Conservation (phyloP, 2,888 invertebrate genomes). For the Dolichopus griseipennis region DNA sequence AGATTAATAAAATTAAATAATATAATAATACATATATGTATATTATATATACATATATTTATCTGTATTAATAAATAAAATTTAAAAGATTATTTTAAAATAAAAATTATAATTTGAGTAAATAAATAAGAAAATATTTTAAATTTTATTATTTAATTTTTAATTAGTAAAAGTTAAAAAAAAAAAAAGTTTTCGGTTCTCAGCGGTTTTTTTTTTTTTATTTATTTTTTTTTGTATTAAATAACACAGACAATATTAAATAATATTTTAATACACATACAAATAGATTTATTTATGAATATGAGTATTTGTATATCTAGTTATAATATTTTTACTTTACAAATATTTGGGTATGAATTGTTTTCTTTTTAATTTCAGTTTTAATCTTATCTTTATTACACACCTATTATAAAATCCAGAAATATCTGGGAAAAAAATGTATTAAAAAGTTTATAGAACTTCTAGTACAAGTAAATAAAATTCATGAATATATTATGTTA, state of each 20-base stretch:
- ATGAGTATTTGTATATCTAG: neutral
- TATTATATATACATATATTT: no score
- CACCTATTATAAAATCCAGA: neutral
- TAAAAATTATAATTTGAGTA: no score
- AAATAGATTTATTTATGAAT: neutral
- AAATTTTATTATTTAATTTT: neutral
- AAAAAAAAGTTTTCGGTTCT: neutral
- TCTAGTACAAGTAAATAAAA: no score
- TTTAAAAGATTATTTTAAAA: no score
- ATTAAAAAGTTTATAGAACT: neutral
- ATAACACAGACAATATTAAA: no score
- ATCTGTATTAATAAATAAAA: no score
- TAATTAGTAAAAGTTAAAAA: neutral
- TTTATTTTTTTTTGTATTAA: neutral
- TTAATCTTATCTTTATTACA: neutral
- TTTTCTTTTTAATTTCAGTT: neutral
- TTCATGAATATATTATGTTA: no score
- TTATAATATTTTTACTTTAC: neutral
- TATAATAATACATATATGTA: no score
- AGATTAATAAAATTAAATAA: neutral
- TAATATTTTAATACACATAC: no score
- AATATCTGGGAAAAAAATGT: neutral
- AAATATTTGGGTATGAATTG: neutral
- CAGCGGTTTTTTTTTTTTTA: neutral
- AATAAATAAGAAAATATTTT: no score